Conservation (phyloP, 64 coral and sea anemone genomes). For the Montipora capricornis region DNA sequence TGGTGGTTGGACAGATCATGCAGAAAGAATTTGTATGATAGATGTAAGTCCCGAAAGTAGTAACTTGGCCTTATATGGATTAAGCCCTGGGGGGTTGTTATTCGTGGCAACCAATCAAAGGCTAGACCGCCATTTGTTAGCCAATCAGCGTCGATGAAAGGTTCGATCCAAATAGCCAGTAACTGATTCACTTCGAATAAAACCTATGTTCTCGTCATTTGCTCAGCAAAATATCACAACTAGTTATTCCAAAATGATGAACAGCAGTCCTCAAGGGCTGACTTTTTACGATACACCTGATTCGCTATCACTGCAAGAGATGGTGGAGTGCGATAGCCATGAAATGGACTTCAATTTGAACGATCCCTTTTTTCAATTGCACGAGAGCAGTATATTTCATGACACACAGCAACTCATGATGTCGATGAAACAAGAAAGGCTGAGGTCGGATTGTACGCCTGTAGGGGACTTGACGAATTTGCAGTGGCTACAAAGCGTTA, state of each 20-base stretch:
- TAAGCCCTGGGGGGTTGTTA: conserved; percentile 87
- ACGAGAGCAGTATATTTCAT: conserved; percentile 72
- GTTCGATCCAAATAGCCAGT: conserved; percentile 96
- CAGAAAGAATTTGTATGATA: conserved; percentile 89
- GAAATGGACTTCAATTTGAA: conserved; percentile 99
- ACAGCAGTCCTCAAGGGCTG: conserved; percentile 65
- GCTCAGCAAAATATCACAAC: conserved; percentile 75
- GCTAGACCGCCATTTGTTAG: conserved; percentile 48
- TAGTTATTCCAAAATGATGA: conserved; percentile 70
- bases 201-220: conserved; percentile 70
- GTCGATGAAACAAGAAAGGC: conserved; percentile 78
- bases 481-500: conserved; percentile 98
- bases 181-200: conserved; percentile 97
- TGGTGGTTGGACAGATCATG: conserved; percentile 90
- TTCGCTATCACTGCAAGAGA: conserved; percentile 89
- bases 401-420: conserved; percentile 71
- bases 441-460: conserved; percentile 51
- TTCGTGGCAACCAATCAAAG: conserved; percentile 91
- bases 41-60: conserved; percentile 95
- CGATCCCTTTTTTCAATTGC: conserved; percentile 92
- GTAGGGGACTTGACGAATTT: conserved; percentile 94
- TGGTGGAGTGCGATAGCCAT: conserved; percentile 94
- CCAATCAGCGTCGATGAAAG: conserved; percentile 71
- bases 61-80: conserved; percentile 99
- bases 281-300: conserved; percentile 84